Conservation (phyloP, 2,797 vertebrate genomes). For the Anguilla pacifica region DNA sequence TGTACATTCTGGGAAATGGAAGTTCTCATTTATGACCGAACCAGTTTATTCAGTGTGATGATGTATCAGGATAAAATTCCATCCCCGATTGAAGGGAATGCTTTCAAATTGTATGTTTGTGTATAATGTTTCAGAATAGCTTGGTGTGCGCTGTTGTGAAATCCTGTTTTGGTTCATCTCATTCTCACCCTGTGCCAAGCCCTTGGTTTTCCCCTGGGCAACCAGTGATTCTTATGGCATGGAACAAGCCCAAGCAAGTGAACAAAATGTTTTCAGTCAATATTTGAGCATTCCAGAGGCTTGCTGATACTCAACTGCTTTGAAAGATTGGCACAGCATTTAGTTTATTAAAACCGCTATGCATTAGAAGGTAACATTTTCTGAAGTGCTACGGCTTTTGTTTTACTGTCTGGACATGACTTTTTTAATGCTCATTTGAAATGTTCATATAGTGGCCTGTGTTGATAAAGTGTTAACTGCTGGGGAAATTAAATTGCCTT, state of each 20-base stretch:
- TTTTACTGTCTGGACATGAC: not conserved
- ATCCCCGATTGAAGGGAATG: too few relatives aligned
- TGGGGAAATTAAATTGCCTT: not conserved
- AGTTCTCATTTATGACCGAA: too few relatives aligned
- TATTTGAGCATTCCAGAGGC: not conserved
- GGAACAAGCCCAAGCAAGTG: not conserved
- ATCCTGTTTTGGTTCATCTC: not conserved
- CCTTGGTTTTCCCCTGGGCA: not conserved
- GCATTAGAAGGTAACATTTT: not conserved
- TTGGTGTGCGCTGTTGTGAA: too few relatives aligned
- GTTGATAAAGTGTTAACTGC: not conserved
- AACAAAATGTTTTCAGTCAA: not conserved
- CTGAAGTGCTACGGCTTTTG: not conserved
- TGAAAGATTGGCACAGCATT: not conserved
- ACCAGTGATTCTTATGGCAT: not conserved
- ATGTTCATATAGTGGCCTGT: not conserved
- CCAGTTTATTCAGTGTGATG: too few relatives aligned
- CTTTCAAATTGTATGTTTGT: too few relatives aligned
- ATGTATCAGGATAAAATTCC: too few relatives aligned
- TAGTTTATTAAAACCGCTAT: not conserved
- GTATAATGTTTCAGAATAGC: too few relatives aligned
- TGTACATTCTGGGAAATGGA: too few relatives aligned
- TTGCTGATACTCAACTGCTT: not conserved
- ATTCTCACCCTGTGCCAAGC: not conserved
- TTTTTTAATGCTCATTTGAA: not conserved